These are phyloP conservation scores for Ctenopoma kingsleyae DNA, from an alignment of 2,797 vertebrate species.

Conservation along the genomic window DNA sequence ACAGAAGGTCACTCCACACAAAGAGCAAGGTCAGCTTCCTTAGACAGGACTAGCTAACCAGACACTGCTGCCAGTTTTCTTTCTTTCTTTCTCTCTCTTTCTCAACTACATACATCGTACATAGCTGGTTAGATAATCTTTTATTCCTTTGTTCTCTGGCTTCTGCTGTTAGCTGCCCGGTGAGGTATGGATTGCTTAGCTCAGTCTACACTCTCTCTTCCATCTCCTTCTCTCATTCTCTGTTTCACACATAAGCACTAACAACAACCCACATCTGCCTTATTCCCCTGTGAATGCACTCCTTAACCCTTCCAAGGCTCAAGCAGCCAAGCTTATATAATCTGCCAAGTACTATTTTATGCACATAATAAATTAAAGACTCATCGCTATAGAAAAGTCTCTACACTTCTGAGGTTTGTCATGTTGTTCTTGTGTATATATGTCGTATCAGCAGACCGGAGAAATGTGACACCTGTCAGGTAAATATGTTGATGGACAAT, in stretches of 20 bases:
- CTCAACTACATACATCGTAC: slow-evolving; percentile 2
- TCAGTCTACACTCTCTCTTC: slow-evolving; percentile 9
- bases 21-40: slow-evolving; percentile 43
- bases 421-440: background rate
- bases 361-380: slow-evolving; percentile 37
- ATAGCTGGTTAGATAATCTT: slow-evolving; percentile 18
- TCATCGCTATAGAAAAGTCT: slow-evolving; percentile 2
- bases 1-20: slow-evolving; percentile 55
- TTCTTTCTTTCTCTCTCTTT: slow-evolving; percentile 13
- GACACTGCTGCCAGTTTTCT: slow-evolving; percentile 28
- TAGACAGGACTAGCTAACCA: slow-evolving; percentile 19
- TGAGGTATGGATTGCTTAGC: slow-evolving; percentile 17
- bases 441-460: background rate
- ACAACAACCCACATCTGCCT: slow-evolving; percentile 33
- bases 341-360: slow-evolving; percentile 45
- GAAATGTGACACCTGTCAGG: too few species aligned
- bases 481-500: background rate
- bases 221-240: slow-evolving; percentile 6
- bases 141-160: slow-evolving; percentile 12
- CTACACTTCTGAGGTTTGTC: background rate
- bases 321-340: slow-evolving; percentile 48
- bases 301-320: slow-evolving; percentile 48
- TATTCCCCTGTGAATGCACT: slow-evolving; percentile 43
- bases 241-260: slow-evolving; percentile 3
- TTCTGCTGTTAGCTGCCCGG: background rate